Percentiles rank a stretch among this genome's conserved stretches.
These are phyloP conservation scores for Craniophora ligustri DNA, from an alignment of 2,888 invertebrate species.

Conservation along the genomic window DNA sequence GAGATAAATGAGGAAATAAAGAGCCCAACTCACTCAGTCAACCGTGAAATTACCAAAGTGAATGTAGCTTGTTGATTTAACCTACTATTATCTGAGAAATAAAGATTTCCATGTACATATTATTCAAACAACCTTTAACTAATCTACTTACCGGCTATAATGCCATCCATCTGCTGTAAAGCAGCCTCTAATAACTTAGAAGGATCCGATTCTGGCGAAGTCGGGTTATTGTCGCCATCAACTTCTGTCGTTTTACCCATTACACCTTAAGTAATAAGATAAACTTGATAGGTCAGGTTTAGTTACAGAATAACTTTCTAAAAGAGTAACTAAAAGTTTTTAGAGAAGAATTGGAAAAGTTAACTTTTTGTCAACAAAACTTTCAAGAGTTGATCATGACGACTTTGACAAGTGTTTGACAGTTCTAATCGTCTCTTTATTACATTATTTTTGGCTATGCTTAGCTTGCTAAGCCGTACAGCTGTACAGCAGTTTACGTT, in stretches of 20 bases:
- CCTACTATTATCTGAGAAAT: not conserved
- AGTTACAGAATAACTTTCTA: conserved; percentile 28
- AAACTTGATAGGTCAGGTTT: conserved; percentile 17
- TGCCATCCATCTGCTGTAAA: conserved; percentile 96
- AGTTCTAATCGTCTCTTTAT: conserved; percentile 18
- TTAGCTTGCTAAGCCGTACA: too few relatives aligned
- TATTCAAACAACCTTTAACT: not conserved
- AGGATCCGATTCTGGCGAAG: conserved; percentile 93
- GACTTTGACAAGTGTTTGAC: conserved; percentile 31
- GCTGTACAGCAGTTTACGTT: too few relatives aligned
- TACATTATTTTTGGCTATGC: too few relatives aligned
- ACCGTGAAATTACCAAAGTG: conserved; percentile 62
- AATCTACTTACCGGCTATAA: conserved; percentile 92
- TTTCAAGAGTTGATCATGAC: too few relatives aligned
- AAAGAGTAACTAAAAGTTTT: conserved; percentile 39
- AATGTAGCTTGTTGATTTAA: conserved; percentile 15
- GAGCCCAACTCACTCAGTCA: conserved; percentile 66
- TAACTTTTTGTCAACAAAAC: conserved; percentile 81
- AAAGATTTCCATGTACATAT: not conserved
- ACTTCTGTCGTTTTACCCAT: conserved; percentile 84
- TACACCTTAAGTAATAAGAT: conserved; percentile 58
- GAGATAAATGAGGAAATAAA: conserved; percentile 53
- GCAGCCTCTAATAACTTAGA: conserved; percentile 96
- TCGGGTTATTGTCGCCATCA: conserved; percentile 86
- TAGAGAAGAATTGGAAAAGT: conserved; percentile 64